These are phyloP conservation scores for Rhyacophila evoluta DNA, from an alignment of 2,888 invertebrate species.

Conservation along the genomic window DNA sequence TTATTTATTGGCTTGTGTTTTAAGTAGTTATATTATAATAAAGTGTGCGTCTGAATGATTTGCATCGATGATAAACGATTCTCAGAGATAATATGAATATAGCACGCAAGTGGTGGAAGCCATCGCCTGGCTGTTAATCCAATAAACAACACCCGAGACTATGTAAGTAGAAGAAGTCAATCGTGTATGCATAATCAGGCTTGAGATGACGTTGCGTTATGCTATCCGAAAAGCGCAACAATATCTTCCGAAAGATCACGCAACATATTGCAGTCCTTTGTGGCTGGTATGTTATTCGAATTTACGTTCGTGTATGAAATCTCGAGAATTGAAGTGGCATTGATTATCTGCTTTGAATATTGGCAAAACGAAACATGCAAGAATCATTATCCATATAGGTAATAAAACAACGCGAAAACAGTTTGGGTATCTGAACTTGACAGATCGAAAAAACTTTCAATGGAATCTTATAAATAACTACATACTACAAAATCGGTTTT, in stretches of 20 bases:
- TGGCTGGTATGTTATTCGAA: neutral
- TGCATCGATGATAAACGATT: no score
- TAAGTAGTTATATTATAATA: no score
- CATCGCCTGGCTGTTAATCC: neutral
- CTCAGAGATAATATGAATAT: neutral
- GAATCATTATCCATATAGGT: neutral
- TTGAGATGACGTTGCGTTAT: neutral
- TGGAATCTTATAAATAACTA: no score
- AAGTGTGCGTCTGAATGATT: no score
- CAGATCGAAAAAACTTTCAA: no score
- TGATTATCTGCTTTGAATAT: neutral
- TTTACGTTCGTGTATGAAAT: neutral
- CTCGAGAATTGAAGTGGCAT: neutral
- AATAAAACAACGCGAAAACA: no score
- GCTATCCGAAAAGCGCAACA: neutral
- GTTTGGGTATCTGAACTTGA: no score
- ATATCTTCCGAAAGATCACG: neutral
- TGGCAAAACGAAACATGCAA: neutral
- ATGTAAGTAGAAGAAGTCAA: neutral
- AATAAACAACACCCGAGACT: no score
- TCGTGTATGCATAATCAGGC: neutral
- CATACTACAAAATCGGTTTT: no score
- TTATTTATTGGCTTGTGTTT: no score
- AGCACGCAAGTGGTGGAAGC: neutral
- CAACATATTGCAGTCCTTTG: neutral